Evolutionary conservation across 2,888 invertebrate genomes (phyloP).

Genomic region (Salticus scenicus): DNA sequence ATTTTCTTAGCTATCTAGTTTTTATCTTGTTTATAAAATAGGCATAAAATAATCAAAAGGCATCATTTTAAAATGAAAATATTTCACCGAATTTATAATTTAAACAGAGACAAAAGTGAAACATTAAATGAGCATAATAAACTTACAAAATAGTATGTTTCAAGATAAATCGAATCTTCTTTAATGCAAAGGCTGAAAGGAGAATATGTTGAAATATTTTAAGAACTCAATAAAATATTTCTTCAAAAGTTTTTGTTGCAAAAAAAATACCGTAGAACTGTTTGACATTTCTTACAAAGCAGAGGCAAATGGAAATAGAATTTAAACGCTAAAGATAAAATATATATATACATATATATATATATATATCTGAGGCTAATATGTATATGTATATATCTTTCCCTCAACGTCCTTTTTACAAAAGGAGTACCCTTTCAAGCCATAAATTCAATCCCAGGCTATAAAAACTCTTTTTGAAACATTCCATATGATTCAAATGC

Average conservation of each 20-base stretch:
- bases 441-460: slow-evolving; percentile 11
- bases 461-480: slow-evolving; percentile 19
- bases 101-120: no score
- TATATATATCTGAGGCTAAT: background rate
- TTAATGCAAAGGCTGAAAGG: background rate
- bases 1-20: no score
- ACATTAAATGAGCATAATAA: no score
- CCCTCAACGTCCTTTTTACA: background rate
- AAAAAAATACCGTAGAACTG: background rate
- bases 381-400: background rate
- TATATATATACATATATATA: background rate
- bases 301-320: background rate
- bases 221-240: background rate
- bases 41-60: no score
- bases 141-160: background rate
- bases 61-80: no score
- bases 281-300: background rate
- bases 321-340: background rate
- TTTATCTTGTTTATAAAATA: no score
- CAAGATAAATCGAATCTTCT: background rate
- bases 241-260: background rate
- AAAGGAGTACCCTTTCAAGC: background rate
- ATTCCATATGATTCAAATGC: background rate
- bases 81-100: no score
- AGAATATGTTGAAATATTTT: background rate